Conservation (phyloP, 2,888 invertebrate species). For the Eubasilissa splendida region DNA sequence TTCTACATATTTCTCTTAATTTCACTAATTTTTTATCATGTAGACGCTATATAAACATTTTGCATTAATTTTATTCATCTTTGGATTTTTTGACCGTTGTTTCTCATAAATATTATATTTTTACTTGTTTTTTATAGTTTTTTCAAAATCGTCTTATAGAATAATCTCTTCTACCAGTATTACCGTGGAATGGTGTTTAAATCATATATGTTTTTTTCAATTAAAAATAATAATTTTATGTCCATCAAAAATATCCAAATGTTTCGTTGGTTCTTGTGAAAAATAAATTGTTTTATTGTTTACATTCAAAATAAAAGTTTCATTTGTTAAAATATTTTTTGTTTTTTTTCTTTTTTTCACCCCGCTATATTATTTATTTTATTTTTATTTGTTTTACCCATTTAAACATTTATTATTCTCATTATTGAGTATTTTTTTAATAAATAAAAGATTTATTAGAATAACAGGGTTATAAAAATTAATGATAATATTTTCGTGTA, state of each 20-base stretch:
- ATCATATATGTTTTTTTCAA: background rate
- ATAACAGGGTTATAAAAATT: conserved; percentile 54
- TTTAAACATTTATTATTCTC: conserved; percentile 2
- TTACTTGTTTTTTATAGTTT: conserved; percentile 20
- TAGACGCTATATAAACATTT: conserved; percentile 16
- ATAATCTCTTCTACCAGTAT: conserved; percentile 54
- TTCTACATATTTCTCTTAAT: background rate
- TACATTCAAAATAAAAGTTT: conserved; percentile 53
- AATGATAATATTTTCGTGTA: conserved; percentile 38
- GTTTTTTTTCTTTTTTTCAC: conserved; percentile 47
- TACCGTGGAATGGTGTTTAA: conserved; percentile 25
- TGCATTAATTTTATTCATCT: background rate
- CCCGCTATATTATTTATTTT: conserved; percentile 14
- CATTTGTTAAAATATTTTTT: conserved; percentile 51
- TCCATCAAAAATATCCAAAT: conserved; percentile 35
- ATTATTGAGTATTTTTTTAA: background rate
- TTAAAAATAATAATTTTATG: background rate
- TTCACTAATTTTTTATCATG: conserved; percentile 7
- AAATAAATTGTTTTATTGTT: conserved; percentile 54
- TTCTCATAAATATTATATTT: background rate
- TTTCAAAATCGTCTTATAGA: conserved; percentile 27
- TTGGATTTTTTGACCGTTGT: conserved; percentile 23
- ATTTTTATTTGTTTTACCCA: conserved; percentile 6
- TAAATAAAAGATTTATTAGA: conserved; percentile 35
- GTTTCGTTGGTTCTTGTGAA: conserved; percentile 51